A percentile compares a stretch with the other conserved stretches of the same genome.
Conservation (phyloP, 2,888 invertebrate genomes). For the Latrodectus hesperus region DNA sequence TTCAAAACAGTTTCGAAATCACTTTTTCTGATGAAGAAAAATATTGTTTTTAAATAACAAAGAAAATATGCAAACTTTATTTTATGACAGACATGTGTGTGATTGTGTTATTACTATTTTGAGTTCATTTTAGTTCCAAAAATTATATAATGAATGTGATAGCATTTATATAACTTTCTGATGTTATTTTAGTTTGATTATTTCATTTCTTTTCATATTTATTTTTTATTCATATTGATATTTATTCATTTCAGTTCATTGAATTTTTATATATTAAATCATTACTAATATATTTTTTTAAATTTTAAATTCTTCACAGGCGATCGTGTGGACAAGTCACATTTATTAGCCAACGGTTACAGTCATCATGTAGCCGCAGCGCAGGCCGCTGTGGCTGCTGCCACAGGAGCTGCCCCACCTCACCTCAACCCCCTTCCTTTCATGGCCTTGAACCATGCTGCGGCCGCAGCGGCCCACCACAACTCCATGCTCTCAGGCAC, state of each 20-base stretch:
- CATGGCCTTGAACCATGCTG: slow-evolving; percentile 88
- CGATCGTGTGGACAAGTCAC: slow-evolving; percentile 84
- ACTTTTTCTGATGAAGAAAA: too few relatives aligned
- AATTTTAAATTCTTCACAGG: slow-evolving; percentile 60
- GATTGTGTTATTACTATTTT: too few relatives aligned
- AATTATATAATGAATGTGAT: too few relatives aligned
- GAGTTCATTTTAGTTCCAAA: too few relatives aligned
- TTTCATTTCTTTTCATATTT: too few relatives aligned
- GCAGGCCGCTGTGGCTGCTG: slow-evolving; percentile 65
- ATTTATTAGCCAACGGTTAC: slow-evolving; percentile 92
- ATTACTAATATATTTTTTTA: background rate
- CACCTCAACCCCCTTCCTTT: slow-evolving; percentile 95
- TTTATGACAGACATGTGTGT: too few relatives aligned
- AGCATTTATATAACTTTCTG: too few relatives aligned
- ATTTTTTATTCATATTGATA: too few relatives aligned
- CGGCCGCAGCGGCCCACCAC: slow-evolving; percentile 77
- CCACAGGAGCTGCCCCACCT: slow-evolving; percentile 80
- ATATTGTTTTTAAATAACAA: too few relatives aligned
- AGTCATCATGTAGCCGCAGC: slow-evolving; percentile 80
- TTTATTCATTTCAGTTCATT: background rate
- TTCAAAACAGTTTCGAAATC: too few relatives aligned
- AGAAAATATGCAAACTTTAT: too few relatives aligned
- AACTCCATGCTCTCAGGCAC: slow-evolving; percentile 83
- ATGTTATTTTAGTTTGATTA: too few relatives aligned
- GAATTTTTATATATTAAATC: background rate